Conservation (phyloP, 2,797 vertebrate genomes). For the Paedocypris micromegethes region DNA sequence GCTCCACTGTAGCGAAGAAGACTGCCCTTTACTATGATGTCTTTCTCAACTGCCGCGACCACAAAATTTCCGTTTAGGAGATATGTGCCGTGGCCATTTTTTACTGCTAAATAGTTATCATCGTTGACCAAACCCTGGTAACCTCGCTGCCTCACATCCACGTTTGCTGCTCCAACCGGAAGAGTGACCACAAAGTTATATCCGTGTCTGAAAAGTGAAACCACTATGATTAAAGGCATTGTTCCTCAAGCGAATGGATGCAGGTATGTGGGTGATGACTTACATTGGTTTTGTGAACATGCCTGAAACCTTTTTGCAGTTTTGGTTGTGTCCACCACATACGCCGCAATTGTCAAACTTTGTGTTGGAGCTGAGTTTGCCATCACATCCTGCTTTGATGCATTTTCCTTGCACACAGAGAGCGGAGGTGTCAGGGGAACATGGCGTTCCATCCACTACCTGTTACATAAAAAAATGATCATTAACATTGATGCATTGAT, state of each 20-base stretch:
- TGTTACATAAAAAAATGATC: constrained; percentile 50
- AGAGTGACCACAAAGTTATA: constrained; percentile 96
- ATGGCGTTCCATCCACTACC: constrained; percentile 93
- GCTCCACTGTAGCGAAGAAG: constrained; percentile 92
- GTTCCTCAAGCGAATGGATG: neutral
- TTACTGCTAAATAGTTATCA: constrained; percentile 95
- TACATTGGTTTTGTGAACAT: constrained; percentile 94
- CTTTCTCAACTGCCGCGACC: constrained; percentile 87
- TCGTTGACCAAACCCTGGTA: constrained; percentile 87
- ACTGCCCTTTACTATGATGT: constrained; percentile 85
- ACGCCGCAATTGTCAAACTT: constrained; percentile 94
- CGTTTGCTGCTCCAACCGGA: constrained; percentile 85
- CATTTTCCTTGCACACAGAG: constrained; percentile 96
- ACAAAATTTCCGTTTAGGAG: constrained; percentile 94
- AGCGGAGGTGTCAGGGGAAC: constrained; percentile 88
- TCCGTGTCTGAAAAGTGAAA: constrained; percentile 74
- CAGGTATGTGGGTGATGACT: constrained; percentile 53
- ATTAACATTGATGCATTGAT: constrained; percentile 2
- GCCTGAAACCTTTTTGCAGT: constrained; percentile 93
- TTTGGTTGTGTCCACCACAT: constrained; percentile 90
- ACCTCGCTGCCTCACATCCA: constrained; percentile 91
- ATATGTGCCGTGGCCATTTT: constrained; percentile 83
- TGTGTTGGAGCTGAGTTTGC: constrained; percentile 86
- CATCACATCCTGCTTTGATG: constrained; percentile 93
- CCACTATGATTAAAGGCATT: neutral